Base-by-base conservation (phyloP, 1,140 invertebrate species). In the Eufriesea mexicana region DNA sequence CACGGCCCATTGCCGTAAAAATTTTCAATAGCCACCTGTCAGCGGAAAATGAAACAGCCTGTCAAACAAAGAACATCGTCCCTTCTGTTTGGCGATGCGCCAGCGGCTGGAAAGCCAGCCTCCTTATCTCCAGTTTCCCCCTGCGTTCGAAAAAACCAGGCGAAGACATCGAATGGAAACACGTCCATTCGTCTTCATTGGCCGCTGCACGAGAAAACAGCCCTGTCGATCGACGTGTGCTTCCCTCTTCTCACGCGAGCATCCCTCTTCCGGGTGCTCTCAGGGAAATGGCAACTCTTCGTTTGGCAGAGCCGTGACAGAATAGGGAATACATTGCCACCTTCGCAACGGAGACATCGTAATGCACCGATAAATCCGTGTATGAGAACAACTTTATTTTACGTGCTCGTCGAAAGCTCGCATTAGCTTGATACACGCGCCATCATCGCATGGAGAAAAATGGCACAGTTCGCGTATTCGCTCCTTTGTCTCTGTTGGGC, bases 1-100 rank as follows among this genome's bases (percentile, higher is more conserved):
- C 55, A 54, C 47, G 81, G 49, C 9, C 35, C n/a, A 68, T 78
- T 55, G 54, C 18, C 28, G 74, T 61, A 57, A 55, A 35, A 78
- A 78, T 78, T 64, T 78, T 83, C 75, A 76, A 78, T 83, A 78
- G 73, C 64, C 66, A 72, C 67, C 66, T 79, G 82, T 83, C 82
- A 83, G 76, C 67, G 76, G 64, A 71, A 79, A 72, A 72, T 62
- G 75, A 76, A 67, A 55, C 81, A 62, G 28, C 14, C 66, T 70
- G 64, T 78, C 64, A 67, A 83, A 84, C 59, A 84, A 84, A 64
- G 67, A 70, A 20, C 25, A 54, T 35, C 64, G 18, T 70, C 66
- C n/a, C 72, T 42, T 7, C 42, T n/a, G 45, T 71, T 71, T 79
- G 68, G 76, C 68, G 7, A 49, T 8, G 42, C 5, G 68, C 82